Percentiles rank a stretch among this genome's conserved stretches.
These are phyloP conservation scores for Oreochromis mossambicus DNA, from an alignment of 2,797 vertebrate species.

Conservation along the genomic window DNA sequence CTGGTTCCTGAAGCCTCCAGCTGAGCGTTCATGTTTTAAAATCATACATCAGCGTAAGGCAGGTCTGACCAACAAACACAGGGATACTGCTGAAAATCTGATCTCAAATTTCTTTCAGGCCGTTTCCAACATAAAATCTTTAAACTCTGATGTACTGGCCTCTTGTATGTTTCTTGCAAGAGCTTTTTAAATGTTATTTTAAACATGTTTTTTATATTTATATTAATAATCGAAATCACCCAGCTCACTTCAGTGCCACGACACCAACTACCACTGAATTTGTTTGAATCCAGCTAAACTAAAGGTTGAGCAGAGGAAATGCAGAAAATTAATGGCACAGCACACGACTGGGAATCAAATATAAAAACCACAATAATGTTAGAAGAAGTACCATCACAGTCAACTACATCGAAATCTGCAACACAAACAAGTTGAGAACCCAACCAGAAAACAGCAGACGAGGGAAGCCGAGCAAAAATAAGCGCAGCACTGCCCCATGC, in stretches of 20 bases:
- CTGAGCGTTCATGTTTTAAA: neutral
- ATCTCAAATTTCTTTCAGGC: neutral
- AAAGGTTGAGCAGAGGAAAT: neutral
- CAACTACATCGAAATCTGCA: neutral
- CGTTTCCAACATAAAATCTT: neutral
- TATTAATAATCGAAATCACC: neutral
- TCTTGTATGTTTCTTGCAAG: neutral
- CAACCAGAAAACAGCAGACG: rapidly evolving
- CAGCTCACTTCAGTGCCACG: neutral
- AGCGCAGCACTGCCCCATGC: neutral
- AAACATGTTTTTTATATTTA: neutral
- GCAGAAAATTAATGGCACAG: neutral
- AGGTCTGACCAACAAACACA: neutral
- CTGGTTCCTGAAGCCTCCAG: neutral
- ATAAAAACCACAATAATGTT: neutral
- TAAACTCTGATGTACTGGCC: neutral
- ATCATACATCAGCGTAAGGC: neutral
- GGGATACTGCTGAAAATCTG: neutral
- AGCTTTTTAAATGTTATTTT: neutral
- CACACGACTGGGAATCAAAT: neutral
- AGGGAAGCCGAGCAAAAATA: neutral
- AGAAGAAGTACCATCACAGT: neutral
- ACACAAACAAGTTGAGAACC: neutral
- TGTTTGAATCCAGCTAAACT: neutral
- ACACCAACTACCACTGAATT: neutral